Evolutionary conservation across 1,140 invertebrate species (phyloP).

Genomic region (Leguminivora glycinivorella): DNA sequence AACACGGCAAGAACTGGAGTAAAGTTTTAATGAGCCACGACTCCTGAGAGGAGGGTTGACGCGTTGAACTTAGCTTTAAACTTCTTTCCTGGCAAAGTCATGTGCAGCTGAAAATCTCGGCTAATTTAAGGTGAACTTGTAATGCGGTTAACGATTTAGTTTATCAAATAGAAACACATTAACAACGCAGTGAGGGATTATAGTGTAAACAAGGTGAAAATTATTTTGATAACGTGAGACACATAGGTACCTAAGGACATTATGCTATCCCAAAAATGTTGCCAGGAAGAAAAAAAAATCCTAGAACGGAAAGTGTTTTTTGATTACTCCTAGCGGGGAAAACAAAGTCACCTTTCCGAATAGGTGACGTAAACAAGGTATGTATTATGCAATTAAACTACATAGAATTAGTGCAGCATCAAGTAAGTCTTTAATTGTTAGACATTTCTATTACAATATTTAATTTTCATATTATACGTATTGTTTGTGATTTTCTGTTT

Average conservation of each 20-base stretch:
- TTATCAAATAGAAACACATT: no score
- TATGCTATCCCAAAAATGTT: neutral
- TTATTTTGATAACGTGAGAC: no score
- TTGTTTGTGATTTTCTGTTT: neutral
- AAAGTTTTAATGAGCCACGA: slow-evolving; percentile 17
- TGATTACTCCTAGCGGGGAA: no score
- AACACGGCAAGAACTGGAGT: slow-evolving; percentile 5
- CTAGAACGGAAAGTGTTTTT: no score
- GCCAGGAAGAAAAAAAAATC: neutral
- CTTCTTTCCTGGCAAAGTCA: slow-evolving; percentile 11
- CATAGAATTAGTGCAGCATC: no score
- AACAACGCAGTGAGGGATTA: no score
- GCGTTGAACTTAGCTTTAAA: slow-evolving; percentile 12
- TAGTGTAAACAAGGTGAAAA: no score
- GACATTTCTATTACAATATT: neutral
- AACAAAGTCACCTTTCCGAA: no score
- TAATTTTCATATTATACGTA: neutral
- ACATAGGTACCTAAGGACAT: no score
- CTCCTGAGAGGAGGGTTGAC: slow-evolving; percentile 7
- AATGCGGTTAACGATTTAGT: neutral
- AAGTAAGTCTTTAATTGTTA: no score
- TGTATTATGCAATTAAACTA: no score
- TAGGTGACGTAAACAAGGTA: no score
- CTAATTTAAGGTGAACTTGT: neutral
- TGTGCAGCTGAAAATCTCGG: neutral